Evolutionary conservation across 2,797 vertebrate species (phyloP), one percentile per base, ranked within the genome.

Genomic region (Pagetopsis macropterus): DNA sequence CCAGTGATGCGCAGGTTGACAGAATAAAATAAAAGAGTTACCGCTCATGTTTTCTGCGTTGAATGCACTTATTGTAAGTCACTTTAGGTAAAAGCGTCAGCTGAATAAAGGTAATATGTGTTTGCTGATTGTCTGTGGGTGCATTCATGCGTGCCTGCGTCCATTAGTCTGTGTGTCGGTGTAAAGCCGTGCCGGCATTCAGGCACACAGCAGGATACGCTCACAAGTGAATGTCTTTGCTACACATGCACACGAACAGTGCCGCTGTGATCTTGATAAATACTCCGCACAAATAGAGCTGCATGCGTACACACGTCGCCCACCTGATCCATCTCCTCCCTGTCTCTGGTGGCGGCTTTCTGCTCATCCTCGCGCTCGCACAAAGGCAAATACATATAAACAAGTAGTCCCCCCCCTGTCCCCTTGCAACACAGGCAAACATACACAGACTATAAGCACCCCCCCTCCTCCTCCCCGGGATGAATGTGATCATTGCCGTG

Each of bases 401-500:
- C 81, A 80, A 84, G 72, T 31, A 78, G 76, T 62, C 59, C 70
- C 64, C 81, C 65, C 14, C 21, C 52, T 2, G 3, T 51, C 55
- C 14, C 33, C 51, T 40, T 60, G 23, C 1, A 0, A 73, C 68
- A 72, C 21, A 66, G 3, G 27, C 14, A 59, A 14, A 51, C 44
- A 44, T 64, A 54, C 49, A 62, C 12, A 64, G 23, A 27, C 27
- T 10, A 37, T 40, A 48, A 59, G 56, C 17, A 12, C 4, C 44
- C 5, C 41, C 9, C 65, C 78, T 76, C 11, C 41, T 9, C 78
- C 81, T 51, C 62, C 60, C 57, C 10, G 40, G 73, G 72, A 79
- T 84, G 75, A 77, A 84, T 78, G 84, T 76, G 81, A 89, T 90
- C 82, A 83, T 74, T 72, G 70, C 56, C 70, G 13, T 33, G 73